phyloP scores from a whole-genome alignment of 2,888 invertebrate genomes.

The Brenthis daphne region DNA sequence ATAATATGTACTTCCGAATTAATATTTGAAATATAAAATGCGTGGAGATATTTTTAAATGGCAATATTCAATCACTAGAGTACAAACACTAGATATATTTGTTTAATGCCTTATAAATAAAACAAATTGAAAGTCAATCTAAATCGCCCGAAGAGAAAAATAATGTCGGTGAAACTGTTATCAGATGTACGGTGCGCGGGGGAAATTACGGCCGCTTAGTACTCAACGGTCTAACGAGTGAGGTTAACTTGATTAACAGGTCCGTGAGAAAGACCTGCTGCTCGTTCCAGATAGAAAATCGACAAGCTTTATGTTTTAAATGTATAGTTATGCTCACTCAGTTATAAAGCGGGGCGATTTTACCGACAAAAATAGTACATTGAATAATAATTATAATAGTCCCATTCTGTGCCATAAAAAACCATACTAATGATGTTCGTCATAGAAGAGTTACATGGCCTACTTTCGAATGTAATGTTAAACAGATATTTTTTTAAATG shows the following conservation, averaged over 20 bases:
- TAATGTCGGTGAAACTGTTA: conserved; percentile 17
- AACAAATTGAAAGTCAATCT: not conserved
- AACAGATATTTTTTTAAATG: no score
- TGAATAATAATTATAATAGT: no score
- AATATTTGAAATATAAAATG: conserved; percentile 5
- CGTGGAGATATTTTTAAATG: no score
- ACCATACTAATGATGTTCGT: no score
- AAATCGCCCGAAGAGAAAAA: not conserved
- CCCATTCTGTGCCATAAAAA: no score
- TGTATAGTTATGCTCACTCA: no score
- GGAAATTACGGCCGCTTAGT: conserved; percentile 30
- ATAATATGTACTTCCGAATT: conserved; percentile 8
- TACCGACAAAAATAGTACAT: no score
- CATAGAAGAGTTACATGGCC: no score
- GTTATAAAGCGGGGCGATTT: no score
- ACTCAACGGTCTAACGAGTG: conserved; percentile 19
- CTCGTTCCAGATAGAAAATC: conserved; percentile 16
- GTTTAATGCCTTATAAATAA: not conserved
- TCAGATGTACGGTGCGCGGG: conserved; percentile 20
- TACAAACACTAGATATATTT: not conserved
- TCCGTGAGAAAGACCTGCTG: conserved; percentile 22
- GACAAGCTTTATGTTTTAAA: conserved; percentile 5
- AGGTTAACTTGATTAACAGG: conserved; percentile 31
- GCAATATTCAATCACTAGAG: not conserved
- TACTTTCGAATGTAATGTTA: no score